Conservation (phyloP, 2,888 invertebrate genomes). For the Rotaria sp. region DNA sequence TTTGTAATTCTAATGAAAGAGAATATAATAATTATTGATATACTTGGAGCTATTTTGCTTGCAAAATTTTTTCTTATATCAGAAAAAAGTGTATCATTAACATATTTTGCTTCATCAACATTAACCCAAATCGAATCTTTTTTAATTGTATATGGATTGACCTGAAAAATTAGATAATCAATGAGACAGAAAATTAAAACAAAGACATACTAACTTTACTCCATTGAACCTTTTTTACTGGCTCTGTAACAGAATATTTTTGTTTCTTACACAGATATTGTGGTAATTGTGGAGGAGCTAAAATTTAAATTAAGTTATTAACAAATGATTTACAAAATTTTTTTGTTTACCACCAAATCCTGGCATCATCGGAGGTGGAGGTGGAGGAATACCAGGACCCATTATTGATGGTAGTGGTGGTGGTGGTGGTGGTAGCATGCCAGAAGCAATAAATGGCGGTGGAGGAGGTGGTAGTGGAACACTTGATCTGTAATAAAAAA, state of each 20-base stretch:
- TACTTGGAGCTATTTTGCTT: background rate
- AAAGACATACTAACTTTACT: background rate
- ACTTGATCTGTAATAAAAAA: too few relatives aligned
- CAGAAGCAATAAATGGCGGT: background rate
- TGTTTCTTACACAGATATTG: background rate
- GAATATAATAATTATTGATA: background rate
- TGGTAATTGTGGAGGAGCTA: conserved; percentile 3
- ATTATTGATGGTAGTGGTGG: background rate
- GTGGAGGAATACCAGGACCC: background rate
- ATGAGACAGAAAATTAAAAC: background rate
- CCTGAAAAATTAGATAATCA: background rate
- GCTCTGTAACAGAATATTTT: conserved; percentile 11
- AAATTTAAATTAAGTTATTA: background rate
- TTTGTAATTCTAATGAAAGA: background rate
- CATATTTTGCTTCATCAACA: conserved; percentile 6
- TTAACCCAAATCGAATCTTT: conserved; percentile 21
- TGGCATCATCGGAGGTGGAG: background rate
- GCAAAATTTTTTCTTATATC: conserved; percentile 4
- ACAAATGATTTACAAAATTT: background rate
- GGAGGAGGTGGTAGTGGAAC: background rate
- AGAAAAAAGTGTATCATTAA: background rate
- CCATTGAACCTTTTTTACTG: conserved; percentile 9
- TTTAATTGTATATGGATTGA: conserved; percentile 9
- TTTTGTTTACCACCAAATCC: background rate
- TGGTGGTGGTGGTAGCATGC: background rate